Conservation (phyloP, 2,113 vertebrate species). For the Gopherus flavomarginatus region DNA sequence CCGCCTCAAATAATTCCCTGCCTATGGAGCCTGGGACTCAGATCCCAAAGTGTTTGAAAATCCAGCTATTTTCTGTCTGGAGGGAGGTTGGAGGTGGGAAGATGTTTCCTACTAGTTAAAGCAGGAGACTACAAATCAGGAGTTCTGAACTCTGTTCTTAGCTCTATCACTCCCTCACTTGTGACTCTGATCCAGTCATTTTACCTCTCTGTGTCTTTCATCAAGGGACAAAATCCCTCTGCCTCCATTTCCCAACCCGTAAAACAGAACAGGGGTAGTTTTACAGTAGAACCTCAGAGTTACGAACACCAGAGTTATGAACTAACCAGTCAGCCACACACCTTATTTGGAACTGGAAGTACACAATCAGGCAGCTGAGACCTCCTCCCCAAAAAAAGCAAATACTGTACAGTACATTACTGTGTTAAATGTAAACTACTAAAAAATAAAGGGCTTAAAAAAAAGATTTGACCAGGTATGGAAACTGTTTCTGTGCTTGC, state of each 20-base stretch:
- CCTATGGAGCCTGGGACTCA: not conserved
- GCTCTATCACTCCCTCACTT: not conserved
- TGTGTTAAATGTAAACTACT: no score
- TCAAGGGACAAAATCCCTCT: not conserved
- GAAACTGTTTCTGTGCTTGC: no score
- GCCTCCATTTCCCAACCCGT: not conserved
- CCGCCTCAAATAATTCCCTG: no score
- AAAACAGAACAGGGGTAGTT: not conserved
- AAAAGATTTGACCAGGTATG: no score
- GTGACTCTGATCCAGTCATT: not conserved
- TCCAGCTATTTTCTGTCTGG: not conserved
- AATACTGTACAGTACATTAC: no score
- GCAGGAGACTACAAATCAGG: no score
- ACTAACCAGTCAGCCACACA: no score
- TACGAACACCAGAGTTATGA: no score
- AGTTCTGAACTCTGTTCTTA: not conserved
- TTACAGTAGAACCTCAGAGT: not conserved
- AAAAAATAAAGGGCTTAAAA: no score
- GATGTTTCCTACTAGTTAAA: not conserved
- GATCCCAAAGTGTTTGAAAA: not conserved
- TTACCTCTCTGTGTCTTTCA: not conserved
- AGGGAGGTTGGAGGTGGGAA: not conserved
- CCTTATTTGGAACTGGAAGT: no score
- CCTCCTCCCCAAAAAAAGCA: no score
- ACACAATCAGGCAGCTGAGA: no score